Percentiles rank a stretch among this genome's conserved stretches.
phyloP scores from a whole-genome alignment of 92 coral and sea anemone genomes.

The Porites cylindrica region DNA sequence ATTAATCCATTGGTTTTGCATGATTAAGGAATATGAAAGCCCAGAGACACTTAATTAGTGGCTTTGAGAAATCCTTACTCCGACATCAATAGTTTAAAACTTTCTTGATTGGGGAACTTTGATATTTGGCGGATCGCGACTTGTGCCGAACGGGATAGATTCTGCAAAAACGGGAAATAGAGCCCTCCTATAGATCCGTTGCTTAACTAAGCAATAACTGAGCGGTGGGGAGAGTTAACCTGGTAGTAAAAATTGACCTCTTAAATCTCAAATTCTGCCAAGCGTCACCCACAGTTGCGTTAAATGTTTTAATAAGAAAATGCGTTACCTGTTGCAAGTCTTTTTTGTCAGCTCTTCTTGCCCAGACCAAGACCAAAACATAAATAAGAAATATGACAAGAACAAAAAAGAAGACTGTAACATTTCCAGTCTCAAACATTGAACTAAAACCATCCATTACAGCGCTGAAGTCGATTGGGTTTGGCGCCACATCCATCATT shows the following conservation, averaged over 20 bases:
- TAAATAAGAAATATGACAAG: slow-evolving; percentile 59
- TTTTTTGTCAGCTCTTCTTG: slow-evolving; percentile 72
- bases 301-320: not conserved
- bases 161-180: too few relatives aligned
- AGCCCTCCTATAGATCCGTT: too few relatives aligned
- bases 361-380: slow-evolving; percentile 62
- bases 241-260: not conserved
- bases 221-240: too few relatives aligned
- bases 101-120: too few relatives aligned
- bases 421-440: slow-evolving; percentile 75
- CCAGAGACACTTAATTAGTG: too few relatives aligned
- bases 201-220: too few relatives aligned
- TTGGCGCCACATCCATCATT: slow-evolving; percentile 79
- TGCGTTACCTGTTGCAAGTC: slow-evolving; percentile 62
- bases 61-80: too few relatives aligned
- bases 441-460: slow-evolving; percentile 75
- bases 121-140: too few relatives aligned
- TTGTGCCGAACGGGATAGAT: too few relatives aligned
- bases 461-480: slow-evolving; percentile 81
- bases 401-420: slow-evolving; percentile 66
- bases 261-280: not conserved
- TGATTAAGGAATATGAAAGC: too few relatives aligned
- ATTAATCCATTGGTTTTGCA: too few relatives aligned
- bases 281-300: not conserved
- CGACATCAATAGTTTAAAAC: too few relatives aligned